Evolutionary conservation across 2,113 vertebrate species (phyloP), one percentile per base, ranked within the genome.

Genomic region (Marmota monax): DNA sequence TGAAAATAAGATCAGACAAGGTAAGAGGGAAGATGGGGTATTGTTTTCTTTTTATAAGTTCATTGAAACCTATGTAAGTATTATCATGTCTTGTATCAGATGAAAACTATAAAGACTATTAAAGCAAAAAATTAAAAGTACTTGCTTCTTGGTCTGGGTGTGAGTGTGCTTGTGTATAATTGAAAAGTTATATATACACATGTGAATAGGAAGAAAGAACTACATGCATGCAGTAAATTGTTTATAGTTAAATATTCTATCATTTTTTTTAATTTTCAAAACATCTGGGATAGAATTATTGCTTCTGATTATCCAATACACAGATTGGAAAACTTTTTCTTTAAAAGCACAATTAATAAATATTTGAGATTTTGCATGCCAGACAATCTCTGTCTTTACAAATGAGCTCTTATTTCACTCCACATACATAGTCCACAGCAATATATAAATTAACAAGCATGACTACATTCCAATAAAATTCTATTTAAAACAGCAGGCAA

Each of bases 41-140:
- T 70, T 42, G 42, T 65, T 80, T 76, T 73, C 27, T 9, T 78
- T 32, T 80, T 76, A n/a, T 3, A 74, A 61, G 25, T 77, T 51
- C 34, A 27, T 39, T 61, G 48, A 39, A 69, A 34, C 5, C 1
- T 42, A 69, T 82, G 74, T 67, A n/a, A 42, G 27, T 32, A 37
- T 32, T 85, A 17, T 32, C 13, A 45, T 8, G 48, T 65, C 10
- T 72, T 77, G n/a, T 53, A 61, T 82, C 17, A 63, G 61, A 79
- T 58, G 16, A 5, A 9, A 84, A 74, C 0, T 79, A 7, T 56
- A 48, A 85, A 80, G 10, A 73, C n/a, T 2, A 63, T 79, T 89
- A 34, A 84, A 94, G 25, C 4, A 25, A 69, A 94, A 22, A 96
- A 78, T 84, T 95, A 53, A n/a, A 84, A 58, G 6, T 72, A 29